Percentiles rank a stretch among this genome's conserved stretches.
Conservation (phyloP, 1,140 invertebrate species). For the Pogonomyrmex californicus region DNA sequence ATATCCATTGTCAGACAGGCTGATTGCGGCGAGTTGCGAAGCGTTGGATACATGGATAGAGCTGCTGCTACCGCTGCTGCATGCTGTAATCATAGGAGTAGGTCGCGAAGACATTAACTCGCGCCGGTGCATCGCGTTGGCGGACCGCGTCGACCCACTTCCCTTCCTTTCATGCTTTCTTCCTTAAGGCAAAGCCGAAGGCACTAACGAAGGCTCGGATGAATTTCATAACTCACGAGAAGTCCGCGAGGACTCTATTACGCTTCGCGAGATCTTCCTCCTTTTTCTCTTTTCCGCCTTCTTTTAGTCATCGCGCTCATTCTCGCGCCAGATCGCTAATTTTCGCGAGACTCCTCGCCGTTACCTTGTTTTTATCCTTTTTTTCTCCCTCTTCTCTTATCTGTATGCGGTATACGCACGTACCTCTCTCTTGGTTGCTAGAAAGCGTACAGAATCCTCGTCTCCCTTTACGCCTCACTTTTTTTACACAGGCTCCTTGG, state of each 20-base stretch:
- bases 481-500: background rate
- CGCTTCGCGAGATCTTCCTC: conserved; percentile 11
- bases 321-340: conserved; percentile 39
- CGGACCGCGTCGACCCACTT: conserved; percentile 56
- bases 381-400: conserved; percentile 11
- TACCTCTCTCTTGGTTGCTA: background rate
- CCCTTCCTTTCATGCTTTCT: conserved; percentile 48
- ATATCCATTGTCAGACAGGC: conserved; percentile 35
- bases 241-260: conserved; percentile 49
- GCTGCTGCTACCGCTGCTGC: background rate
- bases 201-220: conserved; percentile 61
- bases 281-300: conserved; percentile 46
- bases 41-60: conserved; percentile 4
- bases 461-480: conserved; percentile 19
- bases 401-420: conserved; percentile 14
- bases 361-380: background rate
- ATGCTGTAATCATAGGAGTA: conserved; percentile 52
- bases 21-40: conserved; percentile 34
- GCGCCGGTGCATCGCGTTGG: conserved; percentile 26
- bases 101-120: conserved; percentile 58
- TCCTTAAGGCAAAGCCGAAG: conserved; percentile 50
- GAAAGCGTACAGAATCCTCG: conserved; percentile 26
- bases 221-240: conserved; percentile 64
- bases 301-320: conserved; percentile 33
- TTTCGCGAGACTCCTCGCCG: conserved; percentile 28